These are phyloP conservation scores for Heterotilapia buettikoferi DNA, from an alignment of 2,113 vertebrate species.

Conservation along the genomic window DNA sequence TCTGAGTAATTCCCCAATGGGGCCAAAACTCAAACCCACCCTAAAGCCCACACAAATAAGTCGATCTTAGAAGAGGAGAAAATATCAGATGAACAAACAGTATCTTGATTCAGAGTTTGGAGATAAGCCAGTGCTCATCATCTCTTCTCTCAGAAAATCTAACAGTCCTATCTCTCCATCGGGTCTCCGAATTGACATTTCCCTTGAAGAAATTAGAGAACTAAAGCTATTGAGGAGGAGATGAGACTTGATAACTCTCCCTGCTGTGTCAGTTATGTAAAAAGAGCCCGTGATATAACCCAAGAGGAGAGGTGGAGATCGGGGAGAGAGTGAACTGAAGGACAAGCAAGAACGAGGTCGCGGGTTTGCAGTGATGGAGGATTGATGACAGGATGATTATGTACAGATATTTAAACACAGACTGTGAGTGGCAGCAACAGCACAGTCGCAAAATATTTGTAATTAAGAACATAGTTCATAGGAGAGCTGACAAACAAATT, in stretches of 20 bases:
- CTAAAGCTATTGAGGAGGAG: neutral
- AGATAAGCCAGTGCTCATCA: slow-evolving; percentile 12
- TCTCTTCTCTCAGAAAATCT: neutral
- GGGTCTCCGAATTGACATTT: neutral
- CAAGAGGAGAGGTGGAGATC: neutral
- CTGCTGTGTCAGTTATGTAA: slow-evolving; percentile 19
- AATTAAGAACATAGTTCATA: neutral
- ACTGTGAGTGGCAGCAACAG: neutral
- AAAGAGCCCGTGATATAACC: slow-evolving; percentile 30
- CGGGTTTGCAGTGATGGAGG: neutral
- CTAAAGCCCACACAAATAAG: neutral
- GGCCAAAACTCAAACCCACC: neutral
- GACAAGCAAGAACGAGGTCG: neutral
- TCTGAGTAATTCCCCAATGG: slow-evolving; percentile 14
- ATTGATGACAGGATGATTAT: neutral
- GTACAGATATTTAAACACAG: neutral
- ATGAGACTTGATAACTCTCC: neutral
- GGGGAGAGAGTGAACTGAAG: neutral
- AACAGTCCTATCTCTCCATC: neutral
- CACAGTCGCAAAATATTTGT: neutral
- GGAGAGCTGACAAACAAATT: neutral
- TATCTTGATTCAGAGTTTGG: slow-evolving; percentile 13
- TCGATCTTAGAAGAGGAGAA: neutral
- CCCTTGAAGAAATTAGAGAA: slow-evolving; percentile 19
- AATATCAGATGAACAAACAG: slow-evolving; percentile 14